phyloP scores from a whole-genome alignment of 2,113 vertebrate genomes.

The Eublepharis macularius region DNA sequence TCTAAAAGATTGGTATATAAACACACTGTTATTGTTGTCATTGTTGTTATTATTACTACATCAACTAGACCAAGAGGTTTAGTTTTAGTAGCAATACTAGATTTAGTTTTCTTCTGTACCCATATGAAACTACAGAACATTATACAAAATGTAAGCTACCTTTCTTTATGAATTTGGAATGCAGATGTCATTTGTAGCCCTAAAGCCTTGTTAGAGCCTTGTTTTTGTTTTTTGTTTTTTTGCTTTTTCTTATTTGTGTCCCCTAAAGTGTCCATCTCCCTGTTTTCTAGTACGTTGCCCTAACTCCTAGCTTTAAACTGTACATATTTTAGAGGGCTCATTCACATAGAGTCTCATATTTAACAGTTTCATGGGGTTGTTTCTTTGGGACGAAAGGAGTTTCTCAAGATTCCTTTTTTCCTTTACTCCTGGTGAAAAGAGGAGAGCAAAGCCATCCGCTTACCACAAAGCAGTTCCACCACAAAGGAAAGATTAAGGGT shows the following conservation, averaged over 20 bases:
- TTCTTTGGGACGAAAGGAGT: slow-evolving; percentile 84
- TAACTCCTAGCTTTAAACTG: slow-evolving; percentile 68
- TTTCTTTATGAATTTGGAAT: slow-evolving; percentile 28
- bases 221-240: no score
- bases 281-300: slow-evolving; percentile 68
- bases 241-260: background rate
- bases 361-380: slow-evolving; percentile 84
- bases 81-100: background rate
- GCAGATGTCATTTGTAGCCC: slow-evolving; percentile 41
- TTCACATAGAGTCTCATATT: slow-evolving; percentile 79
- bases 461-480: slow-evolving; percentile 85
- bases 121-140: background rate
- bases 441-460: slow-evolving; percentile 81
- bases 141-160: slow-evolving; percentile 21
- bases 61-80: background rate
- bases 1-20: no score
- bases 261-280: background rate
- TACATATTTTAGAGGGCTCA: slow-evolving; percentile 74
- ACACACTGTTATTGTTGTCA: no score
- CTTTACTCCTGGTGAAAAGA: slow-evolving; percentile 78
- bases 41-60: no score
- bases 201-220: slow-evolving; percentile 32
- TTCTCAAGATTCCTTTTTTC: slow-evolving; percentile 82
- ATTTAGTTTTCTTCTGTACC: background rate
- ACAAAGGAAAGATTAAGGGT: slow-evolving; percentile 90